phyloP scores from a whole-genome alignment of 2,888 invertebrate species.

The Scotopteryx bipunctaria region DNA sequence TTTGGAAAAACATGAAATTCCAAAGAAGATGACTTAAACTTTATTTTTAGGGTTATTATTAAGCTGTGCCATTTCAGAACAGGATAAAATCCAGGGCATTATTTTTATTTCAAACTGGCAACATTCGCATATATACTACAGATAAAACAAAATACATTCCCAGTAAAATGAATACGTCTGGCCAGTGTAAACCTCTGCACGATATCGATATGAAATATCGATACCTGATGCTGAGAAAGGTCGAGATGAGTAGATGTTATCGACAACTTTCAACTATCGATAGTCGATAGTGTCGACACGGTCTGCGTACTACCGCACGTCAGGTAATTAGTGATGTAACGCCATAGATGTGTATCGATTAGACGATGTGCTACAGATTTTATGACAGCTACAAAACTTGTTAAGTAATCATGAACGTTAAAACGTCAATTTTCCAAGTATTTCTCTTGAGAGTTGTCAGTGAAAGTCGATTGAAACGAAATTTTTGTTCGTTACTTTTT shows the following conservation, averaged over 20 bases:
- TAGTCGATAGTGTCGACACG: conserved; percentile 23
- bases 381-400: conserved; percentile 2
- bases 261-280: conserved; percentile 15
- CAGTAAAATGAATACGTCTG: conserved; percentile 10
- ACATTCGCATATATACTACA: no score
- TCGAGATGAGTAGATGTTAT: conserved; percentile 18
- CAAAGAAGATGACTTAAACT: no score
- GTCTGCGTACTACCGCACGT: conserved; percentile 24
- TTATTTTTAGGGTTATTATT: no score
- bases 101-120: no score
- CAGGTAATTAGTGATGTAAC: conserved; percentile 28
- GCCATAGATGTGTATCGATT: conserved; percentile 17
- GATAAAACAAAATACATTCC: conserved; percentile 3
- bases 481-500: no score
- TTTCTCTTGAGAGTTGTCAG: no score
- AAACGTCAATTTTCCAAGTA: no score
- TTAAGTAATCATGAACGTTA: no score
- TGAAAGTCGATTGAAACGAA: no score
- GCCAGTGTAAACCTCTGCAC: conserved; percentile 1
- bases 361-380: conserved; percentile 3
- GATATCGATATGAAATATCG: conserved; percentile 15
- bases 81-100: no score
- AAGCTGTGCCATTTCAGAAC: no score
- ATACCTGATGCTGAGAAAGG: conserved; percentile 12
- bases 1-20: no score